phyloP scores from a whole-genome alignment of 2,113 vertebrate species.

The Phrynosoma platyrhinos region DNA sequence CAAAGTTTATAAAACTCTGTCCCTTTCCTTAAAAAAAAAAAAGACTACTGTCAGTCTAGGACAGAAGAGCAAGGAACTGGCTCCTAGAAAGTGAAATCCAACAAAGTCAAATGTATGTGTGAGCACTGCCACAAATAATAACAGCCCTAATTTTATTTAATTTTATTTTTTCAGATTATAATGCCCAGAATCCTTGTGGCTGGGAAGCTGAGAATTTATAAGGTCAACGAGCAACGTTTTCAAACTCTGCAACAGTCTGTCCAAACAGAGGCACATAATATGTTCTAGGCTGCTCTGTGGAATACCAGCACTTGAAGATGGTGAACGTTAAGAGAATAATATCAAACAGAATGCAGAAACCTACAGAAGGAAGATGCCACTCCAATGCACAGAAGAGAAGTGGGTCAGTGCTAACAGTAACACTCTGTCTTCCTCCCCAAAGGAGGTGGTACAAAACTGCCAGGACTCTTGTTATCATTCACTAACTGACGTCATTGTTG shows the following conservation, averaged over 20 bases:
- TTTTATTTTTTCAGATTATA: too few species aligned
- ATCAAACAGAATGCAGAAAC: background rate
- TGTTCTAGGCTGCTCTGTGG: too few species aligned
- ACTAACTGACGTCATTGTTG: conserved; percentile 70
- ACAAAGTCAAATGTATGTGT: background rate
- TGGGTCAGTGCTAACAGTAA: background rate
- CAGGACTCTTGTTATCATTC: conserved; percentile 43
- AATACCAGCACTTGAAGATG: background rate
- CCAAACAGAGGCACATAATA: background rate
- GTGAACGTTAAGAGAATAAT: background rate
- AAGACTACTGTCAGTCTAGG: background rate
- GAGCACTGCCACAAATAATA: background rate
- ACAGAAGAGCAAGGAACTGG: too few species aligned
- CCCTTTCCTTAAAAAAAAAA: too few species aligned
- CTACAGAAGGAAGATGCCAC: background rate
- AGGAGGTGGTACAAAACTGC: background rate
- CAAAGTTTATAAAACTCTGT: background rate
- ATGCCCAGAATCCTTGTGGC: too few species aligned
- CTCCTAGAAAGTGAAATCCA: background rate
- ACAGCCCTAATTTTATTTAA: background rate
- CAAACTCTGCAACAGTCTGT: background rate
- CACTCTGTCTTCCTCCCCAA: background rate
- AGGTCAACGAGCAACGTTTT: too few species aligned
- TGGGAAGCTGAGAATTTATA: too few species aligned
- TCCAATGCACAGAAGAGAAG: background rate